Conservation (phyloP, 2,797 vertebrate genomes). For the Melanotaenia boesemani region DNA sequence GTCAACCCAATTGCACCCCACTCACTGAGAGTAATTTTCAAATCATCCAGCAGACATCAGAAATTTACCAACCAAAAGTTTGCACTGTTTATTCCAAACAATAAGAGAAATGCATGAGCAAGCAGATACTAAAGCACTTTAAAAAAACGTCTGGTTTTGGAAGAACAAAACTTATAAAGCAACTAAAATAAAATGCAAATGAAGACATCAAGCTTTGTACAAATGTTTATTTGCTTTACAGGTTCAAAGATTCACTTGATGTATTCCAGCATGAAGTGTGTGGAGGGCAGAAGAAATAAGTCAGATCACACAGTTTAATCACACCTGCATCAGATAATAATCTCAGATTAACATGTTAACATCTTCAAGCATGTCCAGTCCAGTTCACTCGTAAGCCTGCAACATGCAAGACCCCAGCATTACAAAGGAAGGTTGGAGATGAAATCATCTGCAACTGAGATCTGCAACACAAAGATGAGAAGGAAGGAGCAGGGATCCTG, state of each 20-base stretch:
- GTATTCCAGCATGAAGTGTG: conserved; percentile 10
- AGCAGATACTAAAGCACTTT: conserved; percentile 15
- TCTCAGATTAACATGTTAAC: conserved; percentile 14
- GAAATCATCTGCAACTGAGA: background rate
- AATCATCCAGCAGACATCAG: background rate
- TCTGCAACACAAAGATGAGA: background rate
- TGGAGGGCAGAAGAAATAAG: conserved; percentile 12
- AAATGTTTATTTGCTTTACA: background rate
- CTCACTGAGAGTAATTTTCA: background rate
- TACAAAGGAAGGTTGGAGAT: background rate
- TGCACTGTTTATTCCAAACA: background rate
- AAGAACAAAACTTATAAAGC: too few relatives aligned
- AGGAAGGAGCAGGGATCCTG: conserved; percentile 9
- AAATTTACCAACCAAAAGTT: background rate
- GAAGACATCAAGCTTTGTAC: background rate
- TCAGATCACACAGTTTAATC: conserved; percentile 11
- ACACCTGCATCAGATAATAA: conserved; percentile 6
- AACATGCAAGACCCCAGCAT: background rate
- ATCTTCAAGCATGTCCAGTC: conserved; percentile 1
- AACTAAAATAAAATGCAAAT: too few relatives aligned
- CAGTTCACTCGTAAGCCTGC: conserved; percentile 3
- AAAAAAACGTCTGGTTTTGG: conserved; percentile 20
- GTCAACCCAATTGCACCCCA: background rate
- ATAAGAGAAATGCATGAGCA: background rate
- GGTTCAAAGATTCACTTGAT: conserved; percentile 2